phyloP scores from a whole-genome alignment of 2,888 invertebrate genomes.

The Eupeodes latifasciatus region DNA sequence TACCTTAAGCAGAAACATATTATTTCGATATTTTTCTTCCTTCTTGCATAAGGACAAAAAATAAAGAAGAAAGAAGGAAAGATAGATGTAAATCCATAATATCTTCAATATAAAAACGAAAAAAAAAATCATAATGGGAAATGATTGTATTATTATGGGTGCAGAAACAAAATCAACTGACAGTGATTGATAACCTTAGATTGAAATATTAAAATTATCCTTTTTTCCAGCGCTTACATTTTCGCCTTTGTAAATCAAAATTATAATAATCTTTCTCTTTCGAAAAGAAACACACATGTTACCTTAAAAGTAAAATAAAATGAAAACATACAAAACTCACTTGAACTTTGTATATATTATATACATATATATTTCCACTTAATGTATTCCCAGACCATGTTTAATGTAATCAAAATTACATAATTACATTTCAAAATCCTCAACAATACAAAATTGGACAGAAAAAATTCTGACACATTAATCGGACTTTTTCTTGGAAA shows the following conservation, averaged over 20 bases:
- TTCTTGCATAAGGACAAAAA: neutral
- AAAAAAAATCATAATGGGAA: constrained; percentile 10
- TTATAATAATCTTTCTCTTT: neutral
- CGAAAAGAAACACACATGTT: neutral
- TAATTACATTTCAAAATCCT: no score
- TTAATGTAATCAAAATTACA: no score
- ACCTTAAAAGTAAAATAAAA: neutral
- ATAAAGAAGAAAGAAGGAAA: neutral
- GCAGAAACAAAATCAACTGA: constrained; percentile 1
- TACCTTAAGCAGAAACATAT: neutral
- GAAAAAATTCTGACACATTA: no score
- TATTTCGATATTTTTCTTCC: neutral
- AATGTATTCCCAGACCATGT: no score
- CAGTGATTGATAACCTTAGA: constrained; percentile 23
- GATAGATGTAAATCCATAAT: constrained; percentile 1
- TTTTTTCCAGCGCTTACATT: neutral
- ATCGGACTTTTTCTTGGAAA: no score
- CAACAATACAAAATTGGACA: no score
- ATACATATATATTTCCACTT: neutral
- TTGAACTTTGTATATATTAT: neutral
- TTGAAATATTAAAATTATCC: constrained; percentile 23
- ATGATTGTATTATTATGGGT: constrained; percentile 7
- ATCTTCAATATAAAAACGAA: neutral
- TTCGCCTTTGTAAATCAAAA: neutral
- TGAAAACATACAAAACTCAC: neutral